Base-by-base conservation (phyloP, 2,113 vertebrate genomes). In the Limnothrissa miodon region DNA sequence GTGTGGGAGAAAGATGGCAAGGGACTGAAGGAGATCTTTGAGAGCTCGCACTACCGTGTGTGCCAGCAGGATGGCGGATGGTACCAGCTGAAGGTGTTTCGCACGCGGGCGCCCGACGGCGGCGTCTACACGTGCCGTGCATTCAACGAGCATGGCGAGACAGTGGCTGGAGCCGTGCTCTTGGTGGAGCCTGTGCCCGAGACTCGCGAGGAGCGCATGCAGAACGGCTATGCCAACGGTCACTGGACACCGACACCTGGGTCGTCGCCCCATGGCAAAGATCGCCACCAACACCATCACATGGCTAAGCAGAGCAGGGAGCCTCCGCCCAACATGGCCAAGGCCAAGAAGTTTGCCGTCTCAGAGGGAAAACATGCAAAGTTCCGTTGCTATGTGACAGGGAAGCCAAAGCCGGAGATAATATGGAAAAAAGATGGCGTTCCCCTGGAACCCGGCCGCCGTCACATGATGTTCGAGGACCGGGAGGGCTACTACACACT, bases 351-450 rank as follows among this genome's bases (percentile, higher is more conserved):
- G 87, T 99, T 98, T 42, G 91, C 95, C 0, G 97, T 99, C 82
- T 94, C 95, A 0, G 95, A 95, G 13, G 98, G 98, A 79, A 99
- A 99, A 85, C 98, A 99, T 0, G 98, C 98, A 89, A 99, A 99
- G 89, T 99, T 99, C 82, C 97, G 98, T 83, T 99, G 98, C 90
- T 96, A 95, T 0, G 96, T 99, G 86, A 97, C 97, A 0, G 98
- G 98, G 85, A 99, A 99, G 90, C 98, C 98, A 0, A 98, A 97
- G 89, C 98, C 98, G 0, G 97, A 99, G 92, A 97, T 98, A 6
- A 21, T 98, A 70, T 99, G 98, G 98, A 95, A 95, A 92, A 98
- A 97, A 90, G 96, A 99, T 0, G 96, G 97, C 10, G 89, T 91
- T 33, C 88, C 90, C 0, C 85, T 99, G 0, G 19, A 86, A 13